Percentiles rank a stretch among this genome's conserved stretches.
Conservation (phyloP, 2,797 vertebrate species). For the Onychomys arenicola region DNA sequence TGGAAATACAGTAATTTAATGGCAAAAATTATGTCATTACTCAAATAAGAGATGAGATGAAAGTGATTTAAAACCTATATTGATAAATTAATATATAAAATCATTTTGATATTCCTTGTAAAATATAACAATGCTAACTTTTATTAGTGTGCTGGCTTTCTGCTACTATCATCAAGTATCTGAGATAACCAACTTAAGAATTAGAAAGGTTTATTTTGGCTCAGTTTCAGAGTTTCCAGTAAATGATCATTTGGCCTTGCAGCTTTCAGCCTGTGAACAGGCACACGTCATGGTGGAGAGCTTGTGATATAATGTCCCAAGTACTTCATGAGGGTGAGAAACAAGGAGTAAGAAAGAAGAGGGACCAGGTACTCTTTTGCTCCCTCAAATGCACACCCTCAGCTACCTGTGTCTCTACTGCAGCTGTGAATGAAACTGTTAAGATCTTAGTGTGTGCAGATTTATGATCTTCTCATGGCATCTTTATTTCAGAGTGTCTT, state of each 20-base stretch:
- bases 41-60: slow-evolving; percentile 50
- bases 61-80: slow-evolving; percentile 26
- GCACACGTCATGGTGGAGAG: background rate
- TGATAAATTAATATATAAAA: slow-evolving; percentile 16
- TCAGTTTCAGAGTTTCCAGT: background rate
- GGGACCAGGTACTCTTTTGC: background rate
- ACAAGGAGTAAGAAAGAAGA: background rate
- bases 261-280: background rate
- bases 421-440: background rate
- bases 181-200: background rate
- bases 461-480: background rate
- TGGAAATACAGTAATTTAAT: slow-evolving; percentile 40
- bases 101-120: background rate
- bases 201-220: background rate
- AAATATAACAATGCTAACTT: background rate
- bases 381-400: background rate
- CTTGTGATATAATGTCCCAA: too few species aligned
- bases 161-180: background rate
- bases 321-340: background rate
- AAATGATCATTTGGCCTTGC: background rate
- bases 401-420: background rate
- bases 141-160: background rate
- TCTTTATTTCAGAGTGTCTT: background rate
- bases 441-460: background rate
- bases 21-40: slow-evolving; percentile 40